Evolutionary conservation across 2,888 invertebrate genomes (phyloP), one percentile per base, ranked within the genome.

Genomic region (Eristalis pertinax): DNA sequence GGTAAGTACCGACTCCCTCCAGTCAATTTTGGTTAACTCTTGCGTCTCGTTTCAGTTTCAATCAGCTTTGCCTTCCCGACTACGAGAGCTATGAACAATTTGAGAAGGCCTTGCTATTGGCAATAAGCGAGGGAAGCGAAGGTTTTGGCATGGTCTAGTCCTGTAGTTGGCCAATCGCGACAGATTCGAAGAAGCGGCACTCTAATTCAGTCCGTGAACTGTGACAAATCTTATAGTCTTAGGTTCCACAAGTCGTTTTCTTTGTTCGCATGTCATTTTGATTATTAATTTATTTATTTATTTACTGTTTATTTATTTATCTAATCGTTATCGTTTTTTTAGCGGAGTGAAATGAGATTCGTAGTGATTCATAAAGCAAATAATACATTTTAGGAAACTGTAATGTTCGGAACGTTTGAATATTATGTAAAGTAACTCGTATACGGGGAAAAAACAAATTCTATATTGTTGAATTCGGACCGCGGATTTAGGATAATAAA

Each of bases 101-200:
- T 89, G 98, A 98, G 91, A 97, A 96, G 92, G 97, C 98, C 60
- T 94, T 99, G 78, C 95, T 98, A 15, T 94, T 98, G 93, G 98
- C 99, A 89, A 98, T 98, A 93, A 98, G 97, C 93, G 99, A 99
- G 94, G 98, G 98, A 62, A 97, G 97, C 43, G 98, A 98, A 94
- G 99, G 98, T 13, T 99, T 99, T 93, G 97, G 97, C 79, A 93
- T 93, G 93, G 93, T 93, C 89, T 93, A 91, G 84, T 75, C 38
- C 29, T 15, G 38, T 74, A 56, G 64, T 29, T 58, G 29, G 29
- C 13, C 32, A 38, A 38, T 11, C 11, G 3, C 4, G 38, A 38
- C 38, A 38, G 38, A 38, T 3, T 38, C 13, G 13, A 38, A 13
- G n/a, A 13, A 38, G 38, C 38, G 38, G 38, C 38, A 13, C 11